phyloP scores from a whole-genome alignment of 2,797 vertebrate species.

The Eurystomus glaucurus region DNA sequence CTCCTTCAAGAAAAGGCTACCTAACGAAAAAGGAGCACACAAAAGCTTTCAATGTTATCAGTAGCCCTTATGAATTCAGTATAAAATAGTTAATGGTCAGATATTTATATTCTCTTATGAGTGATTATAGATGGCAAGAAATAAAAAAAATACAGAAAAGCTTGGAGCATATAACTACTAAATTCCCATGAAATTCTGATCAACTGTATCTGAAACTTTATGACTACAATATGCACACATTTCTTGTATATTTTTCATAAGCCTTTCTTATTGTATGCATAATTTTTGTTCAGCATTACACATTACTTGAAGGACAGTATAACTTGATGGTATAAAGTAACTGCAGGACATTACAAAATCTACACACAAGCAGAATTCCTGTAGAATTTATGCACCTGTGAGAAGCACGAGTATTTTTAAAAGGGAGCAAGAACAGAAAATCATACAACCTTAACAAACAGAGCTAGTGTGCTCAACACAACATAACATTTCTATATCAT shows the following conservation, averaged over 20 bases:
- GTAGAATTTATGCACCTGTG: background rate
- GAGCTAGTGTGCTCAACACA: background rate
- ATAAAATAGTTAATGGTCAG: background rate
- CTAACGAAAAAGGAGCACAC: background rate
- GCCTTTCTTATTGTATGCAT: background rate
- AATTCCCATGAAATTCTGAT: background rate
- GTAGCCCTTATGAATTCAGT: background rate
- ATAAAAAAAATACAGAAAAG: background rate
- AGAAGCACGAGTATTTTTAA: background rate
- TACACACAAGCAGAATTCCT: background rate
- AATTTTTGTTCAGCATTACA: background rate
- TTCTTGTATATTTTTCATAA: background rate
- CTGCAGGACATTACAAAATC: background rate
- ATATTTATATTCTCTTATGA: background rate
- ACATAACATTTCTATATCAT: background rate
- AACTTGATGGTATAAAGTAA: background rate
- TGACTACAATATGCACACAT: background rate
- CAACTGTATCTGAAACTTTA: background rate
- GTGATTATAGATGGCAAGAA: background rate
- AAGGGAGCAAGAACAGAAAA: background rate
- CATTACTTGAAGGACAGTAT: background rate
- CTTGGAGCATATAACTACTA: background rate
- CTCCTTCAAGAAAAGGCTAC: background rate
- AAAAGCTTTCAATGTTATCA: background rate
- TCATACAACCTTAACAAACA: background rate